phyloP scores from a whole-genome alignment of 2,113 vertebrate species.

The Prietella phreatophila region DNA sequence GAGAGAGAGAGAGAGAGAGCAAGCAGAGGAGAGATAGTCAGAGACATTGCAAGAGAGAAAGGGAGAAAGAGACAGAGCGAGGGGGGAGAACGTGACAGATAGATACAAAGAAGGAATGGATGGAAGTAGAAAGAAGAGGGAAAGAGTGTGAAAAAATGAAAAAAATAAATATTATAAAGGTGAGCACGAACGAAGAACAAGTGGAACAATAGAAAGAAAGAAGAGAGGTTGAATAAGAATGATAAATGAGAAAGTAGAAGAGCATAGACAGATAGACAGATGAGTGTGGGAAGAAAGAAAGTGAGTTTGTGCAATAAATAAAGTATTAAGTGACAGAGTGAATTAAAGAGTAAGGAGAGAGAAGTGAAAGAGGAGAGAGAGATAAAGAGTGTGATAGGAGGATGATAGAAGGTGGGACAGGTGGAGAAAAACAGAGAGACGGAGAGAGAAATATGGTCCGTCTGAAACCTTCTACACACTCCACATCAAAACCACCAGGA shows the following conservation, averaged over 20 bases:
- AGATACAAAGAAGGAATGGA: conserved; percentile 23
- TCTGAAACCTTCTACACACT: not conserved
- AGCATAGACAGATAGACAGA: conserved; percentile 11
- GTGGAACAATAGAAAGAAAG: not conserved
- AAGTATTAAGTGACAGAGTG: not conserved
- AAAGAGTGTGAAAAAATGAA: not conserved
- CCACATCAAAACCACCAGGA: not conserved
- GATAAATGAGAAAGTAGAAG: not conserved
- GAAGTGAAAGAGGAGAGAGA: conserved; percentile 5
- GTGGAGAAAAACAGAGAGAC: not conserved
- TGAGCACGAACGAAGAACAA: not conserved
- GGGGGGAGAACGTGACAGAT: not conserved
- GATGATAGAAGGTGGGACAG: conserved; percentile 8
- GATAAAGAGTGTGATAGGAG: conserved; percentile 6
- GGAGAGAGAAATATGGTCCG: not conserved
- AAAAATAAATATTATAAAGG: not conserved
- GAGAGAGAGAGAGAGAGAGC: conserved; percentile 8
- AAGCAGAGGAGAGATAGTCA: conserved; percentile 1
- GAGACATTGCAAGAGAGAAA: not conserved
- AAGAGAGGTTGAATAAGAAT: not conserved
- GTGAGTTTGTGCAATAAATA: not conserved
- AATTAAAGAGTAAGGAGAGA: not conserved
- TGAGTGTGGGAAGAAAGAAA: not conserved
- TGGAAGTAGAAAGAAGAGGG: not conserved
- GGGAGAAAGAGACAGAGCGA: not conserved